Percentiles rank a stretch among this genome's conserved stretches.
Conservation (phyloP, 2,888 invertebrate genomes). For the Neoascia interrupta region DNA sequence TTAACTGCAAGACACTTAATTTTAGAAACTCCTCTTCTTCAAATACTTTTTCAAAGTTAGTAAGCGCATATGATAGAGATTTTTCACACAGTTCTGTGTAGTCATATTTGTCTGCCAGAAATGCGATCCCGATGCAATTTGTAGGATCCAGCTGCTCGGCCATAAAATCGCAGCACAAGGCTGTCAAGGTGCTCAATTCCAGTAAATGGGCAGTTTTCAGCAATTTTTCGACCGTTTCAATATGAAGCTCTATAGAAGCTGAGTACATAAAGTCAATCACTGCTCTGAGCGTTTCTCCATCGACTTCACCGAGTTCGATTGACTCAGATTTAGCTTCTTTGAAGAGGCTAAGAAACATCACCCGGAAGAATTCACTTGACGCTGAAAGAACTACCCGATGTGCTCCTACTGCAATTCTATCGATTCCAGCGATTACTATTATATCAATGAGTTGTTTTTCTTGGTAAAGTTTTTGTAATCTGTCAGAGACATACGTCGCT, state of each 20-base stretch:
- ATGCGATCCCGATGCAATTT: constrained; percentile 24
- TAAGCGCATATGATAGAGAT: background rate
- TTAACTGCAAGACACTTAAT: background rate
- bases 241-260: background rate
- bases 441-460: too few relatives aligned
- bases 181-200: background rate
- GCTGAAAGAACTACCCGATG: constrained; percentile 11
- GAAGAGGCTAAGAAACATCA: constrained; percentile 17
- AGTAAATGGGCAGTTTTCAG: constrained; percentile 10
- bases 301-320: background rate
- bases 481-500: too few relatives aligned
- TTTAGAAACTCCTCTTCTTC: background rate
- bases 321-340: background rate
- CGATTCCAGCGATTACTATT: constrained; percentile 8
- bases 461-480: too few relatives aligned
- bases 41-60: background rate
- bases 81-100: background rate
- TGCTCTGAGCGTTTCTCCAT: background rate
- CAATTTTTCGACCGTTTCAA: constrained; percentile 8
- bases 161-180: constrained; percentile 22
- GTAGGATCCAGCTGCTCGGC: constrained; percentile 7
- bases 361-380: constrained; percentile 6
- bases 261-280: constrained; percentile 18
- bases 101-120: constrained; percentile 20
- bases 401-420: background rate